These are phyloP conservation scores for Harmothoe impar DNA, from an alignment of 2,888 invertebrate genomes.

Conservation along the genomic window DNA sequence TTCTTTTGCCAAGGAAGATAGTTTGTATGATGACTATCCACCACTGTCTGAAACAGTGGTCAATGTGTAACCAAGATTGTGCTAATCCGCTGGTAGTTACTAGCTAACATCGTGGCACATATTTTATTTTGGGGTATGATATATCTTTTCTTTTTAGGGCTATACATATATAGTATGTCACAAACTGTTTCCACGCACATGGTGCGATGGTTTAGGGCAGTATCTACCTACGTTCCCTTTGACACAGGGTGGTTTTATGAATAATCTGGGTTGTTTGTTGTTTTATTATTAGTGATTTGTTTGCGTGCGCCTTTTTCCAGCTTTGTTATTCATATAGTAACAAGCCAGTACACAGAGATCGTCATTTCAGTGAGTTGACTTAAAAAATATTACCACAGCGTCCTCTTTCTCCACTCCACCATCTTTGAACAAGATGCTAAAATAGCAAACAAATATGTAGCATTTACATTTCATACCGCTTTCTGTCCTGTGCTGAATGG, in stretches of 20 bases:
- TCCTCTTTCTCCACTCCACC: no score
- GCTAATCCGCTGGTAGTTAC: not conserved
- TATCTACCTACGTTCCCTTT: not conserved
- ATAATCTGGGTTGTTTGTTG: conserved; percentile 34
- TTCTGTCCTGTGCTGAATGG: no score
- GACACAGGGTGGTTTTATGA: conserved; percentile 5
- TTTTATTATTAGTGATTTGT: conserved; percentile 37
- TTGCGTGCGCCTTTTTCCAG: conserved; percentile 34
- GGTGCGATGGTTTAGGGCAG: not conserved
- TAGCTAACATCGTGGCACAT: not conserved
- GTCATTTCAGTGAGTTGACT: not conserved
- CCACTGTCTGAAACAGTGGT: not conserved
- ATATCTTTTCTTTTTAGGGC: not conserved
- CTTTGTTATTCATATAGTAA: not conserved
- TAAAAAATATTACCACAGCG: not conserved
- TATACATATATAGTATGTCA: not conserved
- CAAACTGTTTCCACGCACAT: not conserved
- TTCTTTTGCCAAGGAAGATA: no score
- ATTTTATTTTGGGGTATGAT: conserved; percentile 11
- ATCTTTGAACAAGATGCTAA: no score
- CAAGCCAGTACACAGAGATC: not conserved
- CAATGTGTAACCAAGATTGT: not conserved
- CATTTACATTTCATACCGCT: no score
- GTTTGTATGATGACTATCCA: not conserved
- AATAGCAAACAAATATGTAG: no score